Evolutionary conservation across 1,140 invertebrate genomes (phyloP).

Genomic region (Trialeurodes vaporariorum): DNA sequence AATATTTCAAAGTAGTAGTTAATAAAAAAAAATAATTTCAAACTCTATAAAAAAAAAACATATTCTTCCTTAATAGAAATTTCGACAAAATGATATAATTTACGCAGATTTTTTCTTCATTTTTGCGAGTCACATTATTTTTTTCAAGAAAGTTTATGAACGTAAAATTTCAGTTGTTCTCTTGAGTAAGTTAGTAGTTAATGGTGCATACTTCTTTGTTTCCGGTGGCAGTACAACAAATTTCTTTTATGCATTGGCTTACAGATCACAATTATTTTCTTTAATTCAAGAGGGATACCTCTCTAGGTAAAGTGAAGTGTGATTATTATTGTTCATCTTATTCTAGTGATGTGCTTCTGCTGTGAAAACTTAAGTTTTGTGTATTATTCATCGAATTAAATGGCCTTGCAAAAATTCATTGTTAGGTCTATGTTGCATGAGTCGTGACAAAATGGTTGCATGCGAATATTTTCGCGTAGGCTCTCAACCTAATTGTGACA

Average conservation of each 20-base stretch:
- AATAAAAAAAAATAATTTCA: no score
- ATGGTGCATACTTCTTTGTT: constrained; percentile 22
- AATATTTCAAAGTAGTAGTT: neutral
- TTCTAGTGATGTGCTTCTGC: neutral
- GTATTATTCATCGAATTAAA: neutral
- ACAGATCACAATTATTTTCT: constrained; percentile 3
- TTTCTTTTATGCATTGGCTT: constrained; percentile 25
- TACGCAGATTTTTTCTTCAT: no score
- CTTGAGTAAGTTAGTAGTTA: no score
- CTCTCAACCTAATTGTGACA: constrained; percentile 17
- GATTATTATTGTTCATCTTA: neutral
- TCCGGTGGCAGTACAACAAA: constrained; percentile 30
- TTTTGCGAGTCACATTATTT: no score
- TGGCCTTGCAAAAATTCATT: constrained; percentile 19
- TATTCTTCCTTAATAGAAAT: no score
- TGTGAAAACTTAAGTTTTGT: neutral
- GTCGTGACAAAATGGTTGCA: constrained; percentile 33
- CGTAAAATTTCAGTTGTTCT: no score
- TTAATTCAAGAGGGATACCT: neutral
- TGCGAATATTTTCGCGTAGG: constrained; percentile 30
- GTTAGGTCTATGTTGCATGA: constrained; percentile 28
- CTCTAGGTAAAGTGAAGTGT: constrained; percentile 4
- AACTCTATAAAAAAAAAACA: no score
- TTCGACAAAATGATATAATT: no score
- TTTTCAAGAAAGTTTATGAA: no score